Conservation (phyloP, 53 echinoderm and acorn worm species). For the Crossaster papposus region DNA sequence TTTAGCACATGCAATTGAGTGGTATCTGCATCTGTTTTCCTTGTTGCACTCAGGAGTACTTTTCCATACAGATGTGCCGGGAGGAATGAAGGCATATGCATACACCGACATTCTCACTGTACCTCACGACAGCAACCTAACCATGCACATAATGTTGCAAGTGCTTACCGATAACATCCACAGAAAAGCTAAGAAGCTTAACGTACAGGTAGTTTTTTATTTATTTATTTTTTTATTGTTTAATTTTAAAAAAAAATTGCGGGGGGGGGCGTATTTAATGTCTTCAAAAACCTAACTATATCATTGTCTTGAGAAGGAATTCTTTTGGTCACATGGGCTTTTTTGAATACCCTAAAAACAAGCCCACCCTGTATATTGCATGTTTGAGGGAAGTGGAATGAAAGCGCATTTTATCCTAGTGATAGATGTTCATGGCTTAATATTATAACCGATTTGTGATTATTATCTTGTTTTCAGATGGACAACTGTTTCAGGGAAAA, state of each 20-base stretch:
- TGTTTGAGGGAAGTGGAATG: too few species aligned
- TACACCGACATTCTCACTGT: not conserved
- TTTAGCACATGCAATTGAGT: not conserved
- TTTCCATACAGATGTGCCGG: constrained; percentile 17
- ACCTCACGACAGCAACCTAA: constrained; percentile 10
- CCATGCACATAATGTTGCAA: not conserved
- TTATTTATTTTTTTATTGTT: too few species aligned
- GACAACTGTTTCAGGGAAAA: constrained; percentile 45
- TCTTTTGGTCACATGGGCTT: too few species aligned
- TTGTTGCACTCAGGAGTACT: too few species aligned
- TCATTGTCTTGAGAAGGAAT: too few species aligned
- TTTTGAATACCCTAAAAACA: too few species aligned
- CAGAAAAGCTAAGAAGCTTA: constrained; percentile 9
- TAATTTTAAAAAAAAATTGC: too few species aligned
- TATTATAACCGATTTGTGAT: not conserved
- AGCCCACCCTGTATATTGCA: too few species aligned
- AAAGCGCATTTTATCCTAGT: too few species aligned
- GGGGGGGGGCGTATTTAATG: too few species aligned
- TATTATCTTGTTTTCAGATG: not conserved
- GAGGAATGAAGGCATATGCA: not conserved
- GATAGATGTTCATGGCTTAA: not conserved
- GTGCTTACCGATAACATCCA: not conserved
- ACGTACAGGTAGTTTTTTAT: constrained; percentile 11
- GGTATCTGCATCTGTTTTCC: too few species aligned
- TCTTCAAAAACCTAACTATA: not conserved